A percentile compares a stretch with the other conserved stretches of the same genome.
These are phyloP conservation scores for Probosciger aterrimus DNA, from an alignment of 2,113 vertebrate species.

Conservation along the genomic window DNA sequence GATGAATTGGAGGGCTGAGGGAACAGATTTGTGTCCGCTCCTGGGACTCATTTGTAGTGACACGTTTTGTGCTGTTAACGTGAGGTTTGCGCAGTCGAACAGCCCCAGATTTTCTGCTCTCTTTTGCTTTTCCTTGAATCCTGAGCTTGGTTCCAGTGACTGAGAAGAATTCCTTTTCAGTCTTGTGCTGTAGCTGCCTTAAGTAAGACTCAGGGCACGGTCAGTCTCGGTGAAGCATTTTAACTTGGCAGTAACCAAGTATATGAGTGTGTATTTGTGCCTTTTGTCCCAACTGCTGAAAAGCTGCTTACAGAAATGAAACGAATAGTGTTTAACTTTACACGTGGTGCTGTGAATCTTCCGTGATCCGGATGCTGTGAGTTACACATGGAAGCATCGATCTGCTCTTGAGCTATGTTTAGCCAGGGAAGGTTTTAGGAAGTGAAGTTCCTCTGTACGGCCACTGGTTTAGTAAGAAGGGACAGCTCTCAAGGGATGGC, in stretches of 20 bases:
- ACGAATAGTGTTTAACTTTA: not conserved
- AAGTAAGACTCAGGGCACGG: not conserved
- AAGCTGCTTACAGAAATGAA: not conserved
- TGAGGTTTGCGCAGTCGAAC: not conserved
- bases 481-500: not conserved
- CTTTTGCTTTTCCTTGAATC: not conserved
- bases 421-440: not conserved
- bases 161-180: not conserved
- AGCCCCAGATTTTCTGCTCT: not conserved
- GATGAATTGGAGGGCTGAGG: not conserved
- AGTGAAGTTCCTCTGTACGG: not conserved
- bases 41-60: not conserved
- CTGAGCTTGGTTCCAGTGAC: not conserved
- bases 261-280: not conserved
- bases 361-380: not conserved
- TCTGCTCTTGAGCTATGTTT: not conserved
- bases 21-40: not conserved
- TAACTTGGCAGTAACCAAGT: not conserved
- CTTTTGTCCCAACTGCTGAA: not conserved
- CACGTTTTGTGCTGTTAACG: not conserved
- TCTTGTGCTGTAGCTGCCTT: not conserved
- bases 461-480: not conserved
- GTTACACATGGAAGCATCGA: not conserved
- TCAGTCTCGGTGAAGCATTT: not conserved
- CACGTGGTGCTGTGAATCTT: fast-evolving